A percentile compares a stretch with the other conserved stretches of the same genome.
These are phyloP conservation scores for Pyralis farinalis DNA, from an alignment of 2,888 invertebrate species.

Conservation along the genomic window DNA sequence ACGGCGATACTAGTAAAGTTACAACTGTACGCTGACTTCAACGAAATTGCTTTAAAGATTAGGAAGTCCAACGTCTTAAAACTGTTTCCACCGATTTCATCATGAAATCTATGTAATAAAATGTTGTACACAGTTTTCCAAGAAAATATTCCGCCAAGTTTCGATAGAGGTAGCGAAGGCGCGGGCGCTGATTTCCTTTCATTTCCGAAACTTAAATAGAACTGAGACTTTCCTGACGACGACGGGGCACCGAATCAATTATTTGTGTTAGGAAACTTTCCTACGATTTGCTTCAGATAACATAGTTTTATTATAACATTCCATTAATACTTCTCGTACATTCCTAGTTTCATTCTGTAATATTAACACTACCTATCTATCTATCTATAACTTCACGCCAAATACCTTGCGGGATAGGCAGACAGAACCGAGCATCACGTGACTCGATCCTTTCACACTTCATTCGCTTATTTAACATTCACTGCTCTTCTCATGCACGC, in stretches of 20 bases:
- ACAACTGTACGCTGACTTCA: no score
- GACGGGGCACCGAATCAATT: conserved; percentile 75
- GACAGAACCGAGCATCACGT: no score
- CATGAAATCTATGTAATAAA: conserved; percentile 56
- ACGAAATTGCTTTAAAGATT: no score
- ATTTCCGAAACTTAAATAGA: conserved; percentile 81
- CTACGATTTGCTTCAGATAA: conserved; percentile 55
- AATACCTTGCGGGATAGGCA: no score
- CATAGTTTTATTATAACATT: conserved; percentile 45
- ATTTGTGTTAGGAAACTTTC: conserved; percentile 71
- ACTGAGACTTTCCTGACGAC: conserved; percentile 75
- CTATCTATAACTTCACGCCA: no score
- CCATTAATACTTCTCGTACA: conserved; percentile 3
- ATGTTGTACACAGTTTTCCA: conserved; percentile 45
- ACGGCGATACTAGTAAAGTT: no score
- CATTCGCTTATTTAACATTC: no score
- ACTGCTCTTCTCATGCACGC: no score
- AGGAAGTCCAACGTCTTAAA: no score
- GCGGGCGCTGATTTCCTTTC: conserved; percentile 75
- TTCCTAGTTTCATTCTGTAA: conserved; percentile 1
- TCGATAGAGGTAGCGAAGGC: conserved; percentile 69
- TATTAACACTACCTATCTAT: conserved; percentile 7
- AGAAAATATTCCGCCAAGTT: conserved; percentile 70
- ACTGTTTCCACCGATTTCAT: conserved; percentile 32
- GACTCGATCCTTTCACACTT: no score